Evolutionary conservation across 2,113 vertebrate species (phyloP).

Genomic region (Lanius collurio): DNA sequence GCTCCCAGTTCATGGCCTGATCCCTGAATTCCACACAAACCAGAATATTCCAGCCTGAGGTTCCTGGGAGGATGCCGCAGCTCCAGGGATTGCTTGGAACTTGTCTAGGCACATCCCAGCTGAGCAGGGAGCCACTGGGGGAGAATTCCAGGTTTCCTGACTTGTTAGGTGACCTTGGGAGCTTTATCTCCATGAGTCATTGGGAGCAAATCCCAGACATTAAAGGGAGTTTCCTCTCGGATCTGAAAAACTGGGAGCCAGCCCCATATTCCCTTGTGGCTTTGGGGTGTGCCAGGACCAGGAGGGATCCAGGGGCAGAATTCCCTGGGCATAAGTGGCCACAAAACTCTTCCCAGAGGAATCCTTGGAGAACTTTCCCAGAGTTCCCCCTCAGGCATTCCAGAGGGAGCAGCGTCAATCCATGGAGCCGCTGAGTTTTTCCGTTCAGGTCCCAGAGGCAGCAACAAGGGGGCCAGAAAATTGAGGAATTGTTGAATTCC

Average conservation of each 20-base stretch:
- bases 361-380: background rate
- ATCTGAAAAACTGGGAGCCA: background rate
- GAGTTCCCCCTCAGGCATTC: background rate
- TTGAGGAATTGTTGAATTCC: background rate
- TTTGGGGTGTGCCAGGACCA: background rate
- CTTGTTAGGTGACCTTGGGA: background rate
- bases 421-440: rapidly evolving
- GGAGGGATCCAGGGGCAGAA: background rate
- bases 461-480: background rate
- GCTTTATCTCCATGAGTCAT: conserved; percentile 8
- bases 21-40: background rate
- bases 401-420: background rate
- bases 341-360: background rate
- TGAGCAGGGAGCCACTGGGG: rapidly evolving
- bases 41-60: rapidly evolving
- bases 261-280: background rate
- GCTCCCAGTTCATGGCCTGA: rapidly evolving
- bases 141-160: background rate
- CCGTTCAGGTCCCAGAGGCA: background rate
- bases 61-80: background rate
- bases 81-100: background rate
- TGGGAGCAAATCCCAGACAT: background rate
- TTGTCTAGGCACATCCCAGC: background rate
- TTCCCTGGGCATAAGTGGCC: background rate
- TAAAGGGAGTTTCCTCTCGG: background rate